phyloP scores from a whole-genome alignment of 2,888 invertebrate genomes.

The Agrotis puta region DNA sequence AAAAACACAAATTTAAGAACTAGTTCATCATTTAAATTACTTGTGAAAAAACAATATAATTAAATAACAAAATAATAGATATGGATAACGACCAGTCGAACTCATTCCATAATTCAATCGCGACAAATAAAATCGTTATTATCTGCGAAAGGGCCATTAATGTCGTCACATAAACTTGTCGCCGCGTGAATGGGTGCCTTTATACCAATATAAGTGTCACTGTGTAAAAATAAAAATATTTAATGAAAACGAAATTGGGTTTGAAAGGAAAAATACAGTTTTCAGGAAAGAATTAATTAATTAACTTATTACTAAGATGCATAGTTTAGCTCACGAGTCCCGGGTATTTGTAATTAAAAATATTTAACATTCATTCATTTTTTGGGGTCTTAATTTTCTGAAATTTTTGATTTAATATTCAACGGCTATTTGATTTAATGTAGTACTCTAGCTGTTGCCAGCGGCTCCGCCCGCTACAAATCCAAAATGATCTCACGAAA shows the following conservation, averaged over 20 bases:
- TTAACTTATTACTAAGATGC: background rate
- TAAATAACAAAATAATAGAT: slow-evolving; percentile 36
- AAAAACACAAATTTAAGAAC: slow-evolving; percentile 9
- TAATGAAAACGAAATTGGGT: slow-evolving; percentile 59
- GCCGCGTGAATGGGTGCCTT: slow-evolving; percentile 55
- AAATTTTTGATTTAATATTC: too few relatives aligned
- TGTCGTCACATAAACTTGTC: slow-evolving; percentile 42
- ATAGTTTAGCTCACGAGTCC: background rate
- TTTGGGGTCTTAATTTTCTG: too few relatives aligned
- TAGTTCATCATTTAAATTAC: slow-evolving; percentile 5
- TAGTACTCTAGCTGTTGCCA: too few relatives aligned
- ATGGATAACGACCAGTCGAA: slow-evolving; percentile 31
- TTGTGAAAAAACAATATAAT: slow-evolving; percentile 36
- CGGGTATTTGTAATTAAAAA: background rate
- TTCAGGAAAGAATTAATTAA: slow-evolving; percentile 13
- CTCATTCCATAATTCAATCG: slow-evolving; percentile 45
- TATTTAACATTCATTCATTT: too few relatives aligned
- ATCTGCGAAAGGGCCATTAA: slow-evolving; percentile 46
- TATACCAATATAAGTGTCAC: slow-evolving; percentile 56
- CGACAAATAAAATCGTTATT: slow-evolving; percentile 56
- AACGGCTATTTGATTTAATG: too few relatives aligned
- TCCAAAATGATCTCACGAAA: too few relatives aligned
- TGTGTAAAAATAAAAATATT: slow-evolving; percentile 51
- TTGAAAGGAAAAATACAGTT: slow-evolving; percentile 28
- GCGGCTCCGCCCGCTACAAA: too few relatives aligned